A percentile compares a stretch with the other conserved stretches of the same genome.
phyloP scores from a whole-genome alignment of 2,113 vertebrate species.

The Daboia siamensis region DNA sequence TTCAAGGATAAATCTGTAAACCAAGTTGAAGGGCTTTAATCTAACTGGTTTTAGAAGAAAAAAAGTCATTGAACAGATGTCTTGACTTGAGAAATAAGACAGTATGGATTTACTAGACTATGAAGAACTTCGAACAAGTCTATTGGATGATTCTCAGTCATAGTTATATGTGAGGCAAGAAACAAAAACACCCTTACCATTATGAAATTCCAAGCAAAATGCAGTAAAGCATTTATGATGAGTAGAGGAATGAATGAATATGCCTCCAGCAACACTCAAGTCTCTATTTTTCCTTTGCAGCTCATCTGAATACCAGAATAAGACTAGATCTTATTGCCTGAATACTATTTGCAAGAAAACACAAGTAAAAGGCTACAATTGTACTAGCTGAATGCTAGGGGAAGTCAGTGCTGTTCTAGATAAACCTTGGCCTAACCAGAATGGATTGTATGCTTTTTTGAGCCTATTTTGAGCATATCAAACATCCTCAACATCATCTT shows the following conservation, averaged over 20 bases:
- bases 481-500: not conserved
- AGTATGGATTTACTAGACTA: not conserved
- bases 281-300: not conserved
- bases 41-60: not conserved
- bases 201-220: not conserved
- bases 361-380: not conserved
- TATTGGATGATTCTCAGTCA: not conserved
- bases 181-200: not conserved
- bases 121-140: not conserved
- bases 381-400: not conserved
- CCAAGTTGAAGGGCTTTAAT: not conserved
- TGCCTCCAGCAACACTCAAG: not conserved
- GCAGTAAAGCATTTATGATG: not conserved
- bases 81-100: not conserved
- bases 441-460: not conserved
- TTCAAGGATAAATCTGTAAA: not conserved
- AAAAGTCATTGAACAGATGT: not conserved
- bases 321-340: not conserved
- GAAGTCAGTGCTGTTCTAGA: not conserved
- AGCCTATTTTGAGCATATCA: not conserved
- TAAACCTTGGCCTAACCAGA: not conserved
- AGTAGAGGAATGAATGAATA: not conserved
- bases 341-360: not conserved
- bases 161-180: not conserved
- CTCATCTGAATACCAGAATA: not conserved